Evolutionary conservation across 2,888 invertebrate genomes (phyloP).

Genomic region (Caenorhabditis sp.): DNA sequence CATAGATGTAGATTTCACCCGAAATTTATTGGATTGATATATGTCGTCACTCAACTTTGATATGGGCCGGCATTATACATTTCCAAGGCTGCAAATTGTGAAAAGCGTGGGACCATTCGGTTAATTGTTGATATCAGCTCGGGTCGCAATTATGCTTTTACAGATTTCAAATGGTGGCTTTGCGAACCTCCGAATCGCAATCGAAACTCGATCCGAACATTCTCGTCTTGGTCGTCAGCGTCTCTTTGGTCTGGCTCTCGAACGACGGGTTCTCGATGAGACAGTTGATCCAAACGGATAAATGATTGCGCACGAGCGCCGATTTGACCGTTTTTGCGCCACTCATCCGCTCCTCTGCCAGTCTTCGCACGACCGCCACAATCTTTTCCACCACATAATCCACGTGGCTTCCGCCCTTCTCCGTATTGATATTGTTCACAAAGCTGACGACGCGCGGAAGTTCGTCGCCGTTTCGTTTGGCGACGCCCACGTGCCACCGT

Average conservation of each 20-base stretch:
- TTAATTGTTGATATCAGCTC: no score
- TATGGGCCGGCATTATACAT: no score
- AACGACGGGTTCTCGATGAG: slow-evolving; percentile 98
- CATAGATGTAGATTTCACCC: no score
- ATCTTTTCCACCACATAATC: slow-evolving; percentile 92
- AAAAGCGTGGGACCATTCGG: no score
- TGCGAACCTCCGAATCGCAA: slow-evolving; percentile 79
- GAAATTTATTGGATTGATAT: no score
- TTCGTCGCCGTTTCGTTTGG: slow-evolving; percentile 78
- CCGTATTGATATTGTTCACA: slow-evolving; percentile 97
- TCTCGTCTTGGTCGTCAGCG: slow-evolving; percentile 94
- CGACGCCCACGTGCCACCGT: slow-evolving; percentile 96
- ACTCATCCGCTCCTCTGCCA: slow-evolving; percentile 87
- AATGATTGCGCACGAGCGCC: slow-evolving; percentile 91
- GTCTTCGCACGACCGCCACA: slow-evolving; percentile 88
- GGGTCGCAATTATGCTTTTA: no score
- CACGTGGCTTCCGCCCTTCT: slow-evolving; percentile 96
- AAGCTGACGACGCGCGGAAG: slow-evolving; percentile 85
- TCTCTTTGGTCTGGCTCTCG: slow-evolving; percentile 99
- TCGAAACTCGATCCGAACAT: slow-evolving; percentile 94
- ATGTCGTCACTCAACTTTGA: no score
- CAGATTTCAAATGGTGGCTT: neutral
- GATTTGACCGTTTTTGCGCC: slow-evolving; percentile 90
- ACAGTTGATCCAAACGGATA: slow-evolving; percentile 97
- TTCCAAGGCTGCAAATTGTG: no score